Evolutionary conservation across 1,140 invertebrate genomes (phyloP), one percentile per base, ranked within the genome.

Genomic region (Coenobita brevimanus): DNA sequence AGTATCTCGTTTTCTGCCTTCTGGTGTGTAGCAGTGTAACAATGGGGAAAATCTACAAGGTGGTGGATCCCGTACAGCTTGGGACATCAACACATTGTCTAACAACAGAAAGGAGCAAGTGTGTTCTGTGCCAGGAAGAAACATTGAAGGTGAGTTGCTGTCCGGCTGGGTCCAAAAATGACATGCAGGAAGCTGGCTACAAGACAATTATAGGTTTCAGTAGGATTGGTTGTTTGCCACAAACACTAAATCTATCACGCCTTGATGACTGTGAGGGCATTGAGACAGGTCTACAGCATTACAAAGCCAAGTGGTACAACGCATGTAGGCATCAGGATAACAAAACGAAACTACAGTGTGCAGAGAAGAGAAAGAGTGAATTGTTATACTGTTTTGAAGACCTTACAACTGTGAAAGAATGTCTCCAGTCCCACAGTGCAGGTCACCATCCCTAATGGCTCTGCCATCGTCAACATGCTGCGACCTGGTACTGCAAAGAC

Each of bases 91-190:
- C n/a, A n/a, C n/a, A n/a, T n/a, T n/a, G n/a, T n/a, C n/a, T n/a
- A n/a, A n/a, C n/a, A 75, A 81, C 79, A 62, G 79, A 81, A 15
- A 30, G 79, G 79, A 81, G 38, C 46, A 57, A 60, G 33, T 81
- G 79, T 36, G 54, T 81, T 57, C 57, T 81, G 50, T 81, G 54
- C 36, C 79, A 81, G 57, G 57, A 60, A 62, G 79, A 81, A 8
- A 81, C 57, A 36, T 30, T 27, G 15, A 57, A 81, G 57, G n/a
- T 33, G 46, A 24, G 60, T 36, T 24, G 38, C 27, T 81, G 38
- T 60, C 57, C 79, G 3, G 46, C 79, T 27, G 41, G 54, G 3
- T 81, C 79, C 8, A 57, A 3, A 62, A 50, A 57, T 50, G 46
- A 24, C 79, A 60, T 36, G n/a, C 21, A 62, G 57, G 50, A 10